Evolutionary conservation across 2,113 vertebrate genomes (phyloP).

Genomic region (Galemys pyrenaicus): DNA sequence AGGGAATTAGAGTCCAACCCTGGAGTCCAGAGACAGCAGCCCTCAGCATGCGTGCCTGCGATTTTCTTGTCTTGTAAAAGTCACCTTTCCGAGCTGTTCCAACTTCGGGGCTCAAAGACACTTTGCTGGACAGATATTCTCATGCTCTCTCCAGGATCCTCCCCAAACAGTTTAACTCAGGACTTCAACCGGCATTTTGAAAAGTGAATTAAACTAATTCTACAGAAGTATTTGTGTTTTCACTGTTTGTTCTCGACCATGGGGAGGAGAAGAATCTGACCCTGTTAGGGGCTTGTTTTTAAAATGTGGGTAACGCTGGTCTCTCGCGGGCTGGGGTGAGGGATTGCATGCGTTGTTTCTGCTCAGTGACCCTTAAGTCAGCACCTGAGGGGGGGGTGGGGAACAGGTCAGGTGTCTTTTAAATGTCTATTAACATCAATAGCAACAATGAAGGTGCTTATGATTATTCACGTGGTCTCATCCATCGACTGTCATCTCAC

Average conservation of each 20-base stretch:
- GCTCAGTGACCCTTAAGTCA: neutral
- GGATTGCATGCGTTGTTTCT: fast-evolving
- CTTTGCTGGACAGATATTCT: neutral
- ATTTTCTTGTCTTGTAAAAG: neutral
- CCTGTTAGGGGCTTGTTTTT: neutral
- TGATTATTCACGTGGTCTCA: neutral
- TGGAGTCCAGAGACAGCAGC: neutral
- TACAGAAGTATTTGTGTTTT: neutral
- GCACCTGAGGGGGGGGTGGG: neutral
- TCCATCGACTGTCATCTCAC: neutral
- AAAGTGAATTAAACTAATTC: conserved; percentile 27
- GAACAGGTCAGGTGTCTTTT: fast-evolving
- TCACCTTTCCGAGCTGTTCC: neutral
- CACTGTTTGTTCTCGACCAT: neutral
- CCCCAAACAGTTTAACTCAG: conserved; percentile 10
- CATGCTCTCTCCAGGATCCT: neutral
- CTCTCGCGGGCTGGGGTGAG: fast-evolving
- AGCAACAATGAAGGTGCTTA: neutral
- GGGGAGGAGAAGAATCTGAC: neutral
- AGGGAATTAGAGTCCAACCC: neutral
- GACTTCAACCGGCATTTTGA: conserved; percentile 8
- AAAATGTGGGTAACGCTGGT: neutral
- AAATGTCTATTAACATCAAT: neutral
- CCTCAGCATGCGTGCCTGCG: fast-evolving
- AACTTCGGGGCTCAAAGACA: neutral